Percentiles rank a stretch among this genome's conserved stretches.
Conservation (phyloP, 2,888 invertebrate genomes). For the Eupithecia centaureata region DNA sequence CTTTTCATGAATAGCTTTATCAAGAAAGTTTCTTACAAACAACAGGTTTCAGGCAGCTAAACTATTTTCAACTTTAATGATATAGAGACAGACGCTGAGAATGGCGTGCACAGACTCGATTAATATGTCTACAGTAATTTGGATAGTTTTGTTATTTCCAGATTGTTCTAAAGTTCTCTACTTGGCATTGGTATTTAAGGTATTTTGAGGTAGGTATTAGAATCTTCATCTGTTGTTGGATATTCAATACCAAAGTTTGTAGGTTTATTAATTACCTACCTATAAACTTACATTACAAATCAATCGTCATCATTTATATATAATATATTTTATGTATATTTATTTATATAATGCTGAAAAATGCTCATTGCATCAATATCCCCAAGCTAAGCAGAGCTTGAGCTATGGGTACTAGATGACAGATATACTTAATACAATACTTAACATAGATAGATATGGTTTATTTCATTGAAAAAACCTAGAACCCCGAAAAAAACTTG, state of each 20-base stretch:
- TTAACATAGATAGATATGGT: too few species aligned
- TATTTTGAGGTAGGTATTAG: conserved; percentile 45
- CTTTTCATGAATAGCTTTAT: conserved; percentile 29
- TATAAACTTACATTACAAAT: not conserved
- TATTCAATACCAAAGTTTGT: not conserved
- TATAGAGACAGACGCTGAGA: not conserved
- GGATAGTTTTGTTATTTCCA: conserved; percentile 61
- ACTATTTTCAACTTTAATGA: not conserved
- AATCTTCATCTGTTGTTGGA: conserved; percentile 41
- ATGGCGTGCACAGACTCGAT: conserved; percentile 47
- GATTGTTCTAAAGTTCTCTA: conserved; percentile 54
- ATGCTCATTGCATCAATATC: too few species aligned
- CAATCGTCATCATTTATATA: too few species aligned
- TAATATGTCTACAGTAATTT: conserved; percentile 58
- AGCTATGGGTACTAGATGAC: too few species aligned
- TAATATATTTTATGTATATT: too few species aligned
- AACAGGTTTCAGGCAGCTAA: not conserved
- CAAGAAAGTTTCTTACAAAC: not conserved
- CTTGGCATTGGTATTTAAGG: conserved; percentile 43
- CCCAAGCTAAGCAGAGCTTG: too few species aligned
- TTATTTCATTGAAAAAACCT: too few species aligned
- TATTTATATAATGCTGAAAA: too few species aligned
- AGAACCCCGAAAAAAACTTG: too few species aligned
- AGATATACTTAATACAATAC: too few species aligned
- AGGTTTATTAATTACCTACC: not conserved